Conservation (phyloP, 2,797 vertebrate species). For the Bufotes viridis region DNA sequence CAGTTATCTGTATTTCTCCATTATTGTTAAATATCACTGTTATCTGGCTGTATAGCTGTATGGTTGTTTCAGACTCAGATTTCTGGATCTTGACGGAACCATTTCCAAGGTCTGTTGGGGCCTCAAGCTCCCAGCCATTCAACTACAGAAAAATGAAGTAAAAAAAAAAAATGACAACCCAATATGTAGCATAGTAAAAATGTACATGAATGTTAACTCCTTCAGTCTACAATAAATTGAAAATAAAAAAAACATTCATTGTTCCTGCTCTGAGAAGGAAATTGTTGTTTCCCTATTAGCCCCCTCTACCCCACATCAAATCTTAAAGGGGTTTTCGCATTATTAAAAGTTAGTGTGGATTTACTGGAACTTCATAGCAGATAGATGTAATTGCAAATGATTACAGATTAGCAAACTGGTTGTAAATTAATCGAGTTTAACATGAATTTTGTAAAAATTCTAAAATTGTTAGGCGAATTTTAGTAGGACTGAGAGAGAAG, state of each 20-base stretch:
- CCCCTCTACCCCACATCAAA: not conserved
- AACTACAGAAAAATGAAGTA: not conserved
- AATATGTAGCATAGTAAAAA: too few relatives aligned
- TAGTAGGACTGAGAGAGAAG: too few relatives aligned
- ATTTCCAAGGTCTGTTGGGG: not conserved
- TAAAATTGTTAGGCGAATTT: too few relatives aligned
- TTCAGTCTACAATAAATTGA: not conserved
- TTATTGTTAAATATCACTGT: not conserved
- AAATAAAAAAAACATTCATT: not conserved
- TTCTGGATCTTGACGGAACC: conserved; percentile 1
- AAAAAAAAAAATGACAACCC: not conserved
- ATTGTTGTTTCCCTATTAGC: not conserved
- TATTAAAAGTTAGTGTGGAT: too few relatives aligned
- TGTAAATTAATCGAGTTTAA: too few relatives aligned
- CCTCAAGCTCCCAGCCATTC: conserved; percentile 45
- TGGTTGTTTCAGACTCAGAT: not conserved
- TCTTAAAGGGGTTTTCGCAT: too few relatives aligned
- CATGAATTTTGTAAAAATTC: too few relatives aligned
- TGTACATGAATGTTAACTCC: too few relatives aligned
- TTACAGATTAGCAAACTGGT: too few relatives aligned
- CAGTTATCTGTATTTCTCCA: conserved; percentile 10
- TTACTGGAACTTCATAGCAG: too few relatives aligned
- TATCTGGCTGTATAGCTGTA: conserved; percentile 11
- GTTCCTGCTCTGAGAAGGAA: not conserved
- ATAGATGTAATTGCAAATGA: too few relatives aligned